Base-by-base conservation (phyloP, 1,140 invertebrate species). In the Papilio aristodemus region DNA sequence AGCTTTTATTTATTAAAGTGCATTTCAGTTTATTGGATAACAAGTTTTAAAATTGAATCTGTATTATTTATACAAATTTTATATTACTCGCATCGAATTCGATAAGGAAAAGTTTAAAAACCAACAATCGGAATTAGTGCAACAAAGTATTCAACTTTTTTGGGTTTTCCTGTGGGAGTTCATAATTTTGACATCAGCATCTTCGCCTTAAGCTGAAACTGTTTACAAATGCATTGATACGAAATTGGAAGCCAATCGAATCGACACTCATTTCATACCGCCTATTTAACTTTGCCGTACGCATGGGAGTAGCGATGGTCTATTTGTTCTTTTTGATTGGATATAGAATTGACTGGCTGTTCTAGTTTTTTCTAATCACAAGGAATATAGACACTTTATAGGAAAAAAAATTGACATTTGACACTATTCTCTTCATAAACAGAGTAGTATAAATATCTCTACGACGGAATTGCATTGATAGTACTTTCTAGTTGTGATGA, bases 241-340 rank as follows among this genome's bases (percentile, higher is more conserved):
- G 69, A 70, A 78, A 78, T 78, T 76, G 77, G 72, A 72, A 71
- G 58, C 67, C 77, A 74, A 78, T 78, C 62, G 76, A 73, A 71
- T 70, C 11, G 7, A 37, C 70, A 22, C 70, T 68, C 71, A 68
- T 46, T 60, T 60, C 58, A 60, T 38, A 38, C 10, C 32, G 13
- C 19, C 58, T 60, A 60, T 60, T 60, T 60, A 60, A 60, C 58
- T 60, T 60, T 60, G 57, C 10, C 27, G n/a, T 17, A 60, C 58
- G 58, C 58, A 60, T 60, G 58, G 58, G 58, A 60, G 14, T 11
- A 10, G 2, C 17, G 36, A 11, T 36, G 14, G n/a, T 7, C 13
- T 38, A 17, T 60, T 60, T 60, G 36, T 38, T 1, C 58, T 36
- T 37, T 60, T 60, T 36, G 36, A 60, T 38, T 60, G n/a, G n/a